Percentiles rank a stretch among this genome's conserved stretches.
phyloP scores from a whole-genome alignment of 2,113 vertebrate genomes.

The Callaeas wilsoni region DNA sequence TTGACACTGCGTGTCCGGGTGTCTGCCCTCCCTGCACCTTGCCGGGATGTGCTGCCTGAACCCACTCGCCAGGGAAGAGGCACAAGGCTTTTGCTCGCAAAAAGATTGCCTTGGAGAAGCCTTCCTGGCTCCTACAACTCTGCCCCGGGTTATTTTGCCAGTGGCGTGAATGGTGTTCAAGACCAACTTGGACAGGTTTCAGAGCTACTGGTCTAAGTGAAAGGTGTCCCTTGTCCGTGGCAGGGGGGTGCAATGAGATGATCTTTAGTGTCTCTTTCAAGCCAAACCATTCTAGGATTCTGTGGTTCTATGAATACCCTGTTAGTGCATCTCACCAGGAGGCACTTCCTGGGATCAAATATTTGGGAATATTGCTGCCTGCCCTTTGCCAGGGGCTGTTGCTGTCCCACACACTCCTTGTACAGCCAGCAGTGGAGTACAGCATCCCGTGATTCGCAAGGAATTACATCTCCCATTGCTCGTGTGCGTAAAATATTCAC shows the following conservation, averaged over 20 bases:
- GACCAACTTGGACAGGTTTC: neutral
- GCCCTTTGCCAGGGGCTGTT: rapidly evolving
- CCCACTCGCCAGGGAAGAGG: rapidly evolving
- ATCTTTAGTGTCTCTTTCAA: neutral
- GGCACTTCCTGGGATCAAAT: neutral
- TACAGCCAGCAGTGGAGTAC: rapidly evolving
- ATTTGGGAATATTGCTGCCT: neutral
- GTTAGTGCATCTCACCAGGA: rapidly evolving
- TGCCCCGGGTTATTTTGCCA: neutral
- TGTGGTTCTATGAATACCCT: too few relatives aligned
- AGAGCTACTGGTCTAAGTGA: neutral
- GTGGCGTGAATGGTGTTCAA: neutral
- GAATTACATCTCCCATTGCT: neutral
- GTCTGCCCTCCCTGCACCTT: too few relatives aligned
- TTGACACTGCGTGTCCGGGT: too few relatives aligned
- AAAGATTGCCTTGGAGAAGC: neutral
- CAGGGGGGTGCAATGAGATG: neutral
- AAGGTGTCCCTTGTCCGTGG: neutral
- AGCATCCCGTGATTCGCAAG: neutral
- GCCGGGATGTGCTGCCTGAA: neutral
- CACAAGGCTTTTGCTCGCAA: rapidly evolving
- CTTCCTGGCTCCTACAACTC: neutral
- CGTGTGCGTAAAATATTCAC: rapidly evolving
- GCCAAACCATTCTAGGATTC: neutral
- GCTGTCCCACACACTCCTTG: rapidly evolving